These are phyloP conservation scores for Synanthedon tipuliformis DNA, from an alignment of 2,888 invertebrate genomes.

Conservation along the genomic window DNA sequence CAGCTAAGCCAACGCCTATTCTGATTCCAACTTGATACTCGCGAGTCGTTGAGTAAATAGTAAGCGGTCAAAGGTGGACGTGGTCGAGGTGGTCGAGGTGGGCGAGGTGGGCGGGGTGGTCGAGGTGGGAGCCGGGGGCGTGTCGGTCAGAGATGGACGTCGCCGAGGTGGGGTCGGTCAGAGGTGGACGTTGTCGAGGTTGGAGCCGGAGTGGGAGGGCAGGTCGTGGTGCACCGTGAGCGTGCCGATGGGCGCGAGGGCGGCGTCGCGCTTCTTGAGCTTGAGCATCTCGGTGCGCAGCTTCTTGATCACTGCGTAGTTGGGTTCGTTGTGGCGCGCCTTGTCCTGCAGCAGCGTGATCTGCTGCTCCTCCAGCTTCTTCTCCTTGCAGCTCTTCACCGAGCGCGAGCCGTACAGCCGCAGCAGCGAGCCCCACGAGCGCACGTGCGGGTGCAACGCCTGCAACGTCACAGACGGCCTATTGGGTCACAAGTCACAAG, in stretches of 20 bases:
- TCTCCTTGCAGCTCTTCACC: constrained; percentile 90
- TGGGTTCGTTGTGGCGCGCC: constrained; percentile 90
- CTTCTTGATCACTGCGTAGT: constrained; percentile 89
- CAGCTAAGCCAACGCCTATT: no score
- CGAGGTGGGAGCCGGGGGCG: no score
- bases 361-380: constrained; percentile 92
- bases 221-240: constrained; percentile 62
- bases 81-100: no score
- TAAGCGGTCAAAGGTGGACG: no score
- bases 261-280: constrained; percentile 73
- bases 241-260: constrained; percentile 72
- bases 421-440: constrained; percentile 93
- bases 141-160: background rate
- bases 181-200: constrained; percentile 82
- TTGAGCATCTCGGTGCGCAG: constrained; percentile 85
- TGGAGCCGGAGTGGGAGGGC: constrained; percentile 80
- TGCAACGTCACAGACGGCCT: constrained; percentile 29
- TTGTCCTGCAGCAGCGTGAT: constrained; percentile 86
- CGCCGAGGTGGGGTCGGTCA: constrained; percentile 26
- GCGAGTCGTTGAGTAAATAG: no score
- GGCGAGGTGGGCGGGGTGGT: no score
- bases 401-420: constrained; percentile 93
- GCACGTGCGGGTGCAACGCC: constrained; percentile 93
- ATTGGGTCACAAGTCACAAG: no score
- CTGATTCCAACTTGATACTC: no score